Percentiles rank a stretch among this genome's conserved stretches.
These are phyloP conservation scores for Heterochromis multidens DNA, from an alignment of 2,113 vertebrate genomes.

Conservation along the genomic window DNA sequence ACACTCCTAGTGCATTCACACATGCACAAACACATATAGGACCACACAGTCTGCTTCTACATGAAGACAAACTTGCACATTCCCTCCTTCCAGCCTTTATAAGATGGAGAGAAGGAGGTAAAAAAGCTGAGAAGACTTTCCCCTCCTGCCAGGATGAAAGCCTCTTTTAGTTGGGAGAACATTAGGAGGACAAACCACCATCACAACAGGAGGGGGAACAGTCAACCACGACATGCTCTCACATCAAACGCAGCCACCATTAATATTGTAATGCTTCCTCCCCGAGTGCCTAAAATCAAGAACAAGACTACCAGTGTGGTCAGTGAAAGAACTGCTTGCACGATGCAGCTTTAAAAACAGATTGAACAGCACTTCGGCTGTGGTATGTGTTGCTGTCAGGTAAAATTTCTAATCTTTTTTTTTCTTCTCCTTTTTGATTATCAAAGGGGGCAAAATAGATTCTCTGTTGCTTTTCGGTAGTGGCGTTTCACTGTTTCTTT, in stretches of 20 bases:
- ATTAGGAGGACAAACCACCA: slow-evolving; percentile 73
- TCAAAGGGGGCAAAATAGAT: background rate
- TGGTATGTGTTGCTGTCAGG: background rate
- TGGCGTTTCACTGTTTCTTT: background rate
- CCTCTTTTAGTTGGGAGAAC: slow-evolving; percentile 64
- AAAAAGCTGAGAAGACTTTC: slow-evolving; percentile 53
- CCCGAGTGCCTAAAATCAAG: slow-evolving; percentile 33
- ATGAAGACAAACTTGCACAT: background rate
- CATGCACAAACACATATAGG: background rate
- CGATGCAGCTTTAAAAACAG: background rate
- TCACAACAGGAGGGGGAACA: slow-evolving; percentile 71
- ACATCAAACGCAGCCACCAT: slow-evolving; percentile 68
- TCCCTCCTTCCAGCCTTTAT: slow-evolving; percentile 9
- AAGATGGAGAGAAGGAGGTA: slow-evolving; percentile 30
- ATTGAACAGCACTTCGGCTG: background rate
- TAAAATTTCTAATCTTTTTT: background rate
- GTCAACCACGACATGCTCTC: slow-evolving; percentile 53
- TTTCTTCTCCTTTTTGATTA: background rate
- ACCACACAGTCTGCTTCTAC: slow-evolving; percentile 23
- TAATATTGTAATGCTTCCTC: slow-evolving; percentile 65
- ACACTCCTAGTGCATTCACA: background rate
- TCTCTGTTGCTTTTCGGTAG: background rate
- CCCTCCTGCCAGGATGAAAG: slow-evolving; percentile 74
- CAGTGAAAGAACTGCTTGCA: slow-evolving; percentile 17
- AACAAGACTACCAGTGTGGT: slow-evolving; percentile 41